Evolutionary conservation across 2,797 vertebrate species (phyloP), one percentile per base, ranked within the genome.

Genomic region (Ambastaia sidthimunki): DNA sequence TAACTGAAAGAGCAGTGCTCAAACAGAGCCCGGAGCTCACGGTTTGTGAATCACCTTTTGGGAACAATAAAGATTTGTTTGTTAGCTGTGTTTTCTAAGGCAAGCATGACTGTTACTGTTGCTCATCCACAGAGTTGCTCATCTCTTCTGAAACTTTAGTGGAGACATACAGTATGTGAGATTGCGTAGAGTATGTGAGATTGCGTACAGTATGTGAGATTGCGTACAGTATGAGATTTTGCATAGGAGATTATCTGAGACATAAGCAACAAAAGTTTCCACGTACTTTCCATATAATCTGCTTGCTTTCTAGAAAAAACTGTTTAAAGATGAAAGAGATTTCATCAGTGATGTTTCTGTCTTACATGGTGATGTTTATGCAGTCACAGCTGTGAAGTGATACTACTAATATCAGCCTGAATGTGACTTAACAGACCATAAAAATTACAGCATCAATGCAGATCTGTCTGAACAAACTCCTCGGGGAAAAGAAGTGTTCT

Each of bases 371-470:
- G 28, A 18, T 60, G 11, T 67, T 76, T 57, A 44, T 44, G n/a
- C 16, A 44, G 3, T 37, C 2, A 3, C 18, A 1, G 57, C 16
- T 70, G 55, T 31, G 50, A 37, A 52, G 34, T n/a, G 9, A 60
- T 21, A 54, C 11, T 31, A 13, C 2, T 28, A 37, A 71, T 71
- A 72, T 65, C 31, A 15, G 16, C 10, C 59, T 9, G 1, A 54
- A 50, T 62, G 54, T 50, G 57, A 44, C 28, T 71, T 44, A 70
- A 18, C 69, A 41, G 59, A 72, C 59, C 70, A 21, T 54, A 60
- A 34, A 4, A 70, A 50, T 78, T 71, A 60, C 60, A 71, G 15
- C 44, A 37, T 13, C 3, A 71, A 52, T 63, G 44, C 28, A 48
- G 28, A 78, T 62, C 28, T 62, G 13, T 63, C 34, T 21, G 25